Base-by-base conservation (phyloP, 2,888 invertebrate species). In the Lysandra bellargus region DNA sequence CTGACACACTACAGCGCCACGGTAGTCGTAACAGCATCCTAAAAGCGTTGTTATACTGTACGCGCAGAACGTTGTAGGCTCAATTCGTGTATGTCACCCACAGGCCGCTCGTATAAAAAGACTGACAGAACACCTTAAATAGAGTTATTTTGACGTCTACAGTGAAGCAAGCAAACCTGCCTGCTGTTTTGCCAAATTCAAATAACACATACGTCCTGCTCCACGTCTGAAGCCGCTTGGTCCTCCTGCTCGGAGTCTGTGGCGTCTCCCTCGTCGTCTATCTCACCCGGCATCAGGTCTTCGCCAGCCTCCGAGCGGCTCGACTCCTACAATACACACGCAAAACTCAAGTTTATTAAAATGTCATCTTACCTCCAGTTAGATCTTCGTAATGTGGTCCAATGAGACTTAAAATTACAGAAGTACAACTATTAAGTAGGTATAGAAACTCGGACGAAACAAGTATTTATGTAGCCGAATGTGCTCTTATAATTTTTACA, bases 201-300 rank as follows among this genome's bases (percentile, higher is more conserved):
- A 53, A 61, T 9, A 40, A 6, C 78, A 82, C 83, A 92, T 82
- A 95, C 95, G 85, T 95, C 95, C 83, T 86, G 87, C 84, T 94
- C 92, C 37, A 88, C 88, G 78, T 95, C 91, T 5, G 94, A 91
- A 17, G 86, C 86, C 14, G 89, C 90, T n/a, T 86, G 85, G 81
- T 93, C 95, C 79, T 91, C 93, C n/a, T 86, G 86, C 79, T 93
- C 93, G 0, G 93, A 92, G 83, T 93, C 93, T 1, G 92, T 89
- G 2, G 86, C 87, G 78, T 93, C 93, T 2, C 84, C 88, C 0
- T 84, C 88, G 1, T 82, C 85, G 49, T 90, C 87, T 78, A 93
- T 80, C 30, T 87, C 86, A 14, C 90, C 90, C 4, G 81, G 84
- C 1, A 92, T 82, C 78, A 93, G 84, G 12, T 90, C 88, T 76